phyloP scores from a whole-genome alignment of 2,888 invertebrate species.

The Agonum fuliginosum region DNA sequence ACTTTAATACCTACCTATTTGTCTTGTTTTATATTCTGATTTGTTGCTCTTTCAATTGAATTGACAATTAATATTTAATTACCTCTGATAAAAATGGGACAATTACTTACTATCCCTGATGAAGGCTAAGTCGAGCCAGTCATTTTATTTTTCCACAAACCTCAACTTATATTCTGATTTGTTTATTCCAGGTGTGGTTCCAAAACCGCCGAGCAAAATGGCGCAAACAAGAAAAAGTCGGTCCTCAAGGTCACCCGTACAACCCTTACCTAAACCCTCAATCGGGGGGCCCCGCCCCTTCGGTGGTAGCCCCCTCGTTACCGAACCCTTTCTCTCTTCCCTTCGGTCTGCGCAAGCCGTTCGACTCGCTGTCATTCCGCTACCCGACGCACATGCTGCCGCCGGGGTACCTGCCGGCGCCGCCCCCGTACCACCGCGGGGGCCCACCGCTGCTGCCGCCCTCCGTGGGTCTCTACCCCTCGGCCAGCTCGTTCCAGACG shows the following conservation, averaged over 20 bases:
- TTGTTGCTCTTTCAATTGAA: no score
- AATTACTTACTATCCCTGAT: no score
- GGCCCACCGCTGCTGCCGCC: slow-evolving; percentile 80
- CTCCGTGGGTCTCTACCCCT: slow-evolving; percentile 77
- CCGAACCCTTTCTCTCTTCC: slow-evolving; percentile 90
- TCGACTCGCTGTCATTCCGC: slow-evolving; percentile 84
- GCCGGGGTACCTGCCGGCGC: slow-evolving; percentile 76
- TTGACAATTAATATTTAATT: no score
- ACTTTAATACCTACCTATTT: no score
- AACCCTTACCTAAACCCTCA: slow-evolving; percentile 86
- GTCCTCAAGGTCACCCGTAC: slow-evolving; percentile 92
- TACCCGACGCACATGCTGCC: slow-evolving; percentile 79
- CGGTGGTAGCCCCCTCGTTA: slow-evolving; percentile 84
- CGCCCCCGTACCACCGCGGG: slow-evolving; percentile 76
- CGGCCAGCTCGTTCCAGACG: slow-evolving; percentile 86
- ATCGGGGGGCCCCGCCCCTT: slow-evolving; percentile 78
- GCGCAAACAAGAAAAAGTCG: slow-evolving; percentile 95
- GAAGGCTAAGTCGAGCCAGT: no score
- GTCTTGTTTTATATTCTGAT: no score
- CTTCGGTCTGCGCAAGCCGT: slow-evolving; percentile 84
- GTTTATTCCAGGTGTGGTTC: slow-evolving; percentile 89
- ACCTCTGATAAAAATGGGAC: no score
- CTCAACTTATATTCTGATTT: no score
- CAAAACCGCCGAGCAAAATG: slow-evolving; percentile 94
- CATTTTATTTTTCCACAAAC: no score